phyloP scores from a whole-genome alignment of 2,888 invertebrate species.

The Aporophyla lueneburgensis region DNA sequence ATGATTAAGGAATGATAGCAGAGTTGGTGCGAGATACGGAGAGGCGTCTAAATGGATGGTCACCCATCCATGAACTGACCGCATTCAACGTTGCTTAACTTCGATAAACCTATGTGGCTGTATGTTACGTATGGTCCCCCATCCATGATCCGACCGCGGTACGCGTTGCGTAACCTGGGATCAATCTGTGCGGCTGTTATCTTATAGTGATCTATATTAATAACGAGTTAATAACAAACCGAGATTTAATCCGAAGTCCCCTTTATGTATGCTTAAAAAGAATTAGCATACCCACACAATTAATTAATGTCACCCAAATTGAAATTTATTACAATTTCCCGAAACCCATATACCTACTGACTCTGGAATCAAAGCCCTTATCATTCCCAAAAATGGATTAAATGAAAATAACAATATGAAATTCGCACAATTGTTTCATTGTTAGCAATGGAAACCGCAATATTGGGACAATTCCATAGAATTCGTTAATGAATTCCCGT shows the following conservation, averaged over 20 bases:
- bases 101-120: too few relatives aligned
- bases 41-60: neutral
- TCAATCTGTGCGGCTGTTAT: neutral
- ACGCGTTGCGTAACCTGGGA: neutral
- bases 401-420: neutral
- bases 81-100: too few relatives aligned
- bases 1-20: neutral
- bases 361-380: neutral
- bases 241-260: neutral
- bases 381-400: constrained; percentile 12
- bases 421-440: constrained; percentile 3
- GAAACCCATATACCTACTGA: neutral
- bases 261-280: neutral
- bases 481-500: constrained; percentile 13
- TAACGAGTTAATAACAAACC: neutral
- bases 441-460: neutral
- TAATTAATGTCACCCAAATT: constrained; percentile 1
- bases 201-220: neutral
- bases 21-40: neutral
- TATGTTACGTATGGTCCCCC: neutral
- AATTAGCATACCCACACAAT: neutral
- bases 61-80: neutral
- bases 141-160: neutral
- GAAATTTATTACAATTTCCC: neutral
- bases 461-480: constrained; percentile 10